Conservation (phyloP, 2,113 vertebrate genomes). For the Boulengeromyrus knoepffleri region DNA sequence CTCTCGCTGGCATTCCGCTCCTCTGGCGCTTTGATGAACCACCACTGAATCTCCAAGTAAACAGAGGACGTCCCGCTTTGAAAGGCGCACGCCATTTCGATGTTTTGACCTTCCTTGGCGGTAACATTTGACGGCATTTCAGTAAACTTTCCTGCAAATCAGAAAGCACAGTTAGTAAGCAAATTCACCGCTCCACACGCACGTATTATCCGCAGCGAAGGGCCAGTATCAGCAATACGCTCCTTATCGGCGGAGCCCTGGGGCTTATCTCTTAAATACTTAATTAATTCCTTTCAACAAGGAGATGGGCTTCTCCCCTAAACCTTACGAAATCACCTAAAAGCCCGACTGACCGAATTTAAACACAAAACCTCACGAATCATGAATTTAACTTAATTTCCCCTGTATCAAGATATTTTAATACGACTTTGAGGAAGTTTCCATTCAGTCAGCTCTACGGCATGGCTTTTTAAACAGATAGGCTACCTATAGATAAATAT, state of each 20-base stretch:
- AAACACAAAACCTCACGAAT: background rate
- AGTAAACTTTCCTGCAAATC: conserved; percentile 83
- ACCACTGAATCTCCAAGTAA: conserved; percentile 95
- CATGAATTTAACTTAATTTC: background rate
- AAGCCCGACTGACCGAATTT: background rate
- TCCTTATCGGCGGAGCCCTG: background rate
- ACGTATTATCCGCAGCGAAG: background rate
- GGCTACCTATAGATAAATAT: background rate
- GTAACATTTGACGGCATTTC: conserved; percentile 87
- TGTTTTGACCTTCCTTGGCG: conserved; percentile 84
- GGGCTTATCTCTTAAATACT: background rate
- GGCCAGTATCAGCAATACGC: background rate
- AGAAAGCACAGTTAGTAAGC: background rate
- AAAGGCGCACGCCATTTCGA: conserved; percentile 95
- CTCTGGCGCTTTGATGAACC: conserved; percentile 78
- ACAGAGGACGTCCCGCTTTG: conserved; percentile 83
- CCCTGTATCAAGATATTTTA: background rate
- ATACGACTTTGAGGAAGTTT: background rate
- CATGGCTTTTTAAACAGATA: background rate
- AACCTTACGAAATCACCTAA: background rate
- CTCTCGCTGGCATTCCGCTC: conserved; percentile 69
- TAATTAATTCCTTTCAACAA: background rate
- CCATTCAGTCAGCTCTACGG: background rate
- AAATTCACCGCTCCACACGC: background rate
- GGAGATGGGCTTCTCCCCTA: background rate